Conservation (phyloP, 2,888 invertebrate species). For the Hoplodrina blanda region DNA sequence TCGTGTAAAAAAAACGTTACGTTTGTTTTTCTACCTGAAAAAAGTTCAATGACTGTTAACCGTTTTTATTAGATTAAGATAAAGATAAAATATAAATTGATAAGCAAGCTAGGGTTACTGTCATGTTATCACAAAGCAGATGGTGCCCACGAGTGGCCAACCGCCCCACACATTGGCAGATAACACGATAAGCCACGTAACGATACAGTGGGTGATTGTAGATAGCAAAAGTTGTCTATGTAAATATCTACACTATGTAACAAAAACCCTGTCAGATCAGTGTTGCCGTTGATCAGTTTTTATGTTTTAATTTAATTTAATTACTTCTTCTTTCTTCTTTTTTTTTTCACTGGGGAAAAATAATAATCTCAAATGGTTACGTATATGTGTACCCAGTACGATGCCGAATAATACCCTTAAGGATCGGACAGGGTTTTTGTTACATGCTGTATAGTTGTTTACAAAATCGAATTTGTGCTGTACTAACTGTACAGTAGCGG, state of each 20-base stretch:
- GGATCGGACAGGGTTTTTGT: too few species aligned
- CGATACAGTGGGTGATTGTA: constrained; percentile 30
- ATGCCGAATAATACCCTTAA: too few species aligned
- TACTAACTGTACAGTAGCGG: too few species aligned
- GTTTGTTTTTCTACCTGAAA: neutral
- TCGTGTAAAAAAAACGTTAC: neutral
- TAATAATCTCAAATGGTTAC: too few species aligned
- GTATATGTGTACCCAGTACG: too few species aligned
- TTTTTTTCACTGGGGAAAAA: too few species aligned
- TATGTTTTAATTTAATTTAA: too few species aligned
- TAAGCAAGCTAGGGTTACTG: constrained; percentile 16
- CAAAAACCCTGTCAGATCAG: too few species aligned
- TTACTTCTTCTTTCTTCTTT: too few species aligned
- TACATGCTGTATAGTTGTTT: neutral
- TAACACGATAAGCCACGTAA: constrained; percentile 49
- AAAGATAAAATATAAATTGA: constrained; percentile 27
- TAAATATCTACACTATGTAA: neutral
- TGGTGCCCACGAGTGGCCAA: constrained; percentile 33
- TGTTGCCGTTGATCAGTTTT: too few species aligned
- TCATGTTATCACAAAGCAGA: constrained; percentile 38
- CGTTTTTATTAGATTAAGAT: constrained; percentile 17
- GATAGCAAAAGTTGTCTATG: constrained; percentile 29
- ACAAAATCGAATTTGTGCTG: neutral
- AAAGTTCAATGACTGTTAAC: neutral
- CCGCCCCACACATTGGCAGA: constrained; percentile 34